These are phyloP conservation scores for Cydia splendana DNA, from an alignment of 1,140 invertebrate genomes.

Conservation along the genomic window DNA sequence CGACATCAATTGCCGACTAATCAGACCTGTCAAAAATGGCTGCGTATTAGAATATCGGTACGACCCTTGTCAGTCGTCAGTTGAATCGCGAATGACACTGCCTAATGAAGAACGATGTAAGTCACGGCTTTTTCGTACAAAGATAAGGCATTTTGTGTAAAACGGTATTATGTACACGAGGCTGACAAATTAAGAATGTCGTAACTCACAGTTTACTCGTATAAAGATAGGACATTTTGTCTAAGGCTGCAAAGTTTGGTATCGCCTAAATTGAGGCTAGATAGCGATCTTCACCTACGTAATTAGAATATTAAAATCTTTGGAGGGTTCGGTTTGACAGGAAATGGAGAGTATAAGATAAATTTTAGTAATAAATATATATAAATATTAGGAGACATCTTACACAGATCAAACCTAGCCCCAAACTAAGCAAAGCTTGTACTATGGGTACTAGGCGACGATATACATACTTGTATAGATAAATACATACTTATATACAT, in stretches of 20 bases:
- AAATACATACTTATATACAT: too few species aligned
- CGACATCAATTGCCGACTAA: not conserved
- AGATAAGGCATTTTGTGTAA: not conserved
- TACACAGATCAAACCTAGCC: too few species aligned
- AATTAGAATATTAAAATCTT: not conserved
- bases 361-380: too few species aligned
- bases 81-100: not conserved
- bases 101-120: not conserved
- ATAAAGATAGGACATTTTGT: not conserved
- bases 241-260: not conserved
- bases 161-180: too few species aligned
- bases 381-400: too few species aligned
- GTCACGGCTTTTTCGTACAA: not conserved
- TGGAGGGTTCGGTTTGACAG: not conserved
- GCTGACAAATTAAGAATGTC: too few species aligned
- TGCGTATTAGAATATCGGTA: not conserved
- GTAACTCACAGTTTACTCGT: not conserved
- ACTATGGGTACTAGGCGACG: too few species aligned
- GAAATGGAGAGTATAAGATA: too few species aligned
- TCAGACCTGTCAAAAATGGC: not conserved
- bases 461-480: too few species aligned
- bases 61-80: not conserved
- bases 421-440: too few species aligned
- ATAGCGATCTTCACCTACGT: not conserved
- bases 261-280: constrained; percentile 5